A percentile compares a stretch with the other conserved stretches of the same genome.
Evolutionary conservation across 2,888 invertebrate species (phyloP).

Genomic region (Gastrophysa polygoni): DNA sequence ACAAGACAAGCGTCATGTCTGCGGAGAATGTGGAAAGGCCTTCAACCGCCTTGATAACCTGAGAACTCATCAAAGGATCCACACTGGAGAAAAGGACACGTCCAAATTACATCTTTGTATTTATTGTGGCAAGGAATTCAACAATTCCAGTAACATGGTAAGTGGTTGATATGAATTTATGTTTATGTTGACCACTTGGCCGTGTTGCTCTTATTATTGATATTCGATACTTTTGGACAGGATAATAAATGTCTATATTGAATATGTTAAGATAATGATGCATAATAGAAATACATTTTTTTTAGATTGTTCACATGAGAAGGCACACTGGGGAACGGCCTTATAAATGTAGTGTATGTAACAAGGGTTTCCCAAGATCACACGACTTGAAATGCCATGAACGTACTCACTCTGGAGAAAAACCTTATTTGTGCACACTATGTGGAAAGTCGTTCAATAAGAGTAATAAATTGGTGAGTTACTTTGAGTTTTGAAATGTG

Average conservation of each 20-base stretch:
- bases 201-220: constrained; percentile 60
- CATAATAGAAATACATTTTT: constrained; percentile 24
- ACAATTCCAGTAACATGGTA: constrained; percentile 36
- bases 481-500: no score
- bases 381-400: constrained; percentile 59
- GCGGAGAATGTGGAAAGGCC: constrained; percentile 68
- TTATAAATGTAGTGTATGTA: constrained; percentile 57
- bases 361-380: constrained; percentile 58
- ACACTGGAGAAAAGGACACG: constrained; percentile 55
- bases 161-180: constrained; percentile 34
- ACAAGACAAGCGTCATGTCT: constrained; percentile 60
- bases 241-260: no score
- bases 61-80: constrained; percentile 56
- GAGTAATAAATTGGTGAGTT: constrained; percentile 59
- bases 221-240: constrained; percentile 54
- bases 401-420: constrained; percentile 58
- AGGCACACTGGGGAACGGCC: constrained; percentile 58
- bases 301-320: constrained; percentile 59
- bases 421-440: constrained; percentile 57
- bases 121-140: constrained; percentile 44
- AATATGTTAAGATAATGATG: no score
- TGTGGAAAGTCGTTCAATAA: constrained; percentile 60
- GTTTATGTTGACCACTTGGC: constrained; percentile 45
- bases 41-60: constrained; percentile 63
- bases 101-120: constrained; percentile 17